Percentiles rank a stretch among this genome's conserved stretches.
Conservation (phyloP, 30 jellyfish, hydroid and myxozoan species). For the Turritopsis rubra region DNA sequence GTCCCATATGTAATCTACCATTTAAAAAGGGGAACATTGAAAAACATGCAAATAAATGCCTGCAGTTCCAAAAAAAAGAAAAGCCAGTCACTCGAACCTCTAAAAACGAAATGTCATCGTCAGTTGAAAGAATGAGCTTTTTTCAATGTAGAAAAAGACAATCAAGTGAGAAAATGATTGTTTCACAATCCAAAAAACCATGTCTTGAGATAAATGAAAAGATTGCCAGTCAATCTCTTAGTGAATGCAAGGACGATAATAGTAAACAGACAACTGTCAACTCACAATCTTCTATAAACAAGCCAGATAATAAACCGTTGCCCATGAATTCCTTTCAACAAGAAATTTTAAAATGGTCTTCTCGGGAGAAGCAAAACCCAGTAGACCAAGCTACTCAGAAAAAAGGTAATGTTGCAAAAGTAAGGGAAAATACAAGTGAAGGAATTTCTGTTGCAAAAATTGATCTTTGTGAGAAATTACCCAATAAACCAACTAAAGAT, state of each 20-base stretch:
- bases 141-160: neutral
- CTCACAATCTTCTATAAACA: neutral
- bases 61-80: constrained; percentile 19
- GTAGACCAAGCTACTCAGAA: neutral
- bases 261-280: too few relatives aligned
- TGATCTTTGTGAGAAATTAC: neutral
- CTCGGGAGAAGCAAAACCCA: neutral
- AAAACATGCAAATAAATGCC: constrained; percentile 45
- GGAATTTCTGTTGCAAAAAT: neutral
- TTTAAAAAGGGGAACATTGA: constrained; percentile 16
- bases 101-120: neutral
- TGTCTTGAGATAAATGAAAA: neutral
- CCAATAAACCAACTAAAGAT: neutral
- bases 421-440: neutral
- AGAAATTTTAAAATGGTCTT: neutral
- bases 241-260: neutral
- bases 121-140: constrained; percentile 9
- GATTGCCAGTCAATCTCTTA: neutral
- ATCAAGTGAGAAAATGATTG: neutral
- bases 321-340: neutral
- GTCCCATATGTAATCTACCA: constrained; percentile 37
- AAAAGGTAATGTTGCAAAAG: too few relatives aligned
- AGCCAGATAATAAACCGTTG: neutral
- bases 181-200: constrained; percentile 8
- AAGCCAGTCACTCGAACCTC: constrained; percentile 5